Conservation (phyloP, 2,113 vertebrate species). For the Strix uralensis region DNA sequence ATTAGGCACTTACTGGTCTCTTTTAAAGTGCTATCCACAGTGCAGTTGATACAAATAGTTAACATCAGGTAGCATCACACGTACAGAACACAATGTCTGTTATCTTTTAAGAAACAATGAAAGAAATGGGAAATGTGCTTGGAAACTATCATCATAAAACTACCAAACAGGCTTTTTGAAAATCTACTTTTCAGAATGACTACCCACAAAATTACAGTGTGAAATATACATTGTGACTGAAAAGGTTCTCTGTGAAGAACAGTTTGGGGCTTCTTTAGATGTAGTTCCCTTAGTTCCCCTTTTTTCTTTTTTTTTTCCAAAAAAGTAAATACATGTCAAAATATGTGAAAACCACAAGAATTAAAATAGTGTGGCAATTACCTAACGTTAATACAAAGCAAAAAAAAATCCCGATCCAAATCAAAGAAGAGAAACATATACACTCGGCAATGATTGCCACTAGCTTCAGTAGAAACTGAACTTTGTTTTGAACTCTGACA, state of each 20-base stretch:
- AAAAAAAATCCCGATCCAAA: not conserved
- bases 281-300: too few species aligned
- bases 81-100: not conserved
- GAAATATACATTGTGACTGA: not conserved
- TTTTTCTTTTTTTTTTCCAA: not conserved
- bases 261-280: not conserved
- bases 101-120: not conserved
- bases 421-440: fast-evolving
- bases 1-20: not conserved
- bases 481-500: not conserved
- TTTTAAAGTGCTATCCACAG: not conserved
- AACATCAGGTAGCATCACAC: not conserved
- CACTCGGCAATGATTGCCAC: not conserved
- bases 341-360: not conserved
- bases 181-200: not conserved
- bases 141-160: not conserved
- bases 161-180: not conserved
- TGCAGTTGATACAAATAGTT: not conserved
- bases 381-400: not conserved
- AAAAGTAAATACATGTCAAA: not conserved
- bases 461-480: not conserved
- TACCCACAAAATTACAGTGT: not conserved
- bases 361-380: not conserved
- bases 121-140: not conserved
- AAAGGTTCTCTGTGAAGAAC: not conserved